Evolutionary conservation across 2,797 vertebrate genomes (phyloP).

Genomic region (Linurgus olivaceus): DNA sequence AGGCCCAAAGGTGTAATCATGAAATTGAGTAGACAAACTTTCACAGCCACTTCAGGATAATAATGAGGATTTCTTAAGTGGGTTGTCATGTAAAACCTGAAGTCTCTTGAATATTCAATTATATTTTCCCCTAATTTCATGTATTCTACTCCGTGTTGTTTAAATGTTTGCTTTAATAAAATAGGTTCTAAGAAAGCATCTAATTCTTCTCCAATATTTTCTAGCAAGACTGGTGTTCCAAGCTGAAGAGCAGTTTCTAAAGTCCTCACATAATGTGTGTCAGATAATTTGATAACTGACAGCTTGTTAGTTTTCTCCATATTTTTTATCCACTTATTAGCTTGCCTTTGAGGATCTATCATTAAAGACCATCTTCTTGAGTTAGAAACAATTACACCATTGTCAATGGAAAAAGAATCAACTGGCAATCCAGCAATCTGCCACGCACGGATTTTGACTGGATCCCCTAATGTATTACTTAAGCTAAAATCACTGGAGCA

Average conservation of each 20-base stretch:
- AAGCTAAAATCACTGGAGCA: constrained; percentile 87
- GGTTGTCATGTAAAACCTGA: constrained; percentile 92
- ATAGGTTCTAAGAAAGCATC: constrained; percentile 90
- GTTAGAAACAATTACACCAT: constrained; percentile 91
- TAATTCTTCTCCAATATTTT: constrained; percentile 90
- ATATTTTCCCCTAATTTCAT: constrained; percentile 92
- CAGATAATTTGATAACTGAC: constrained; percentile 87
- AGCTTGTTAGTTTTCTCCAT: constrained; percentile 91
- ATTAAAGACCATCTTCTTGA: constrained; percentile 92
- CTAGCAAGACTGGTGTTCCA: constrained; percentile 88
- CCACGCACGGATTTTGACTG: constrained; percentile 88
- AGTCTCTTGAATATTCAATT: constrained; percentile 88
- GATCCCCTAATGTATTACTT: constrained; percentile 86
- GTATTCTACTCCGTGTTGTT: constrained; percentile 90
- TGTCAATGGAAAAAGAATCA: constrained; percentile 92
- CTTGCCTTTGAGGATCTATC: constrained; percentile 95
- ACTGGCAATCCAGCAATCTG: constrained; percentile 90
- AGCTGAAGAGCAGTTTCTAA: constrained; percentile 90
- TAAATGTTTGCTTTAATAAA: constrained; percentile 91
- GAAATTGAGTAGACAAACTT: constrained; percentile 94
- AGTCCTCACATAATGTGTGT: constrained; percentile 83
- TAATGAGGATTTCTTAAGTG: constrained; percentile 94
- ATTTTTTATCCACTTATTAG: constrained; percentile 95
- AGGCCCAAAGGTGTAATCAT: constrained; percentile 95
- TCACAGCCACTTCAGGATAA: constrained; percentile 90